Base-by-base conservation (phyloP, 2,797 vertebrate species). In the Apodemus agrarius region DNA sequence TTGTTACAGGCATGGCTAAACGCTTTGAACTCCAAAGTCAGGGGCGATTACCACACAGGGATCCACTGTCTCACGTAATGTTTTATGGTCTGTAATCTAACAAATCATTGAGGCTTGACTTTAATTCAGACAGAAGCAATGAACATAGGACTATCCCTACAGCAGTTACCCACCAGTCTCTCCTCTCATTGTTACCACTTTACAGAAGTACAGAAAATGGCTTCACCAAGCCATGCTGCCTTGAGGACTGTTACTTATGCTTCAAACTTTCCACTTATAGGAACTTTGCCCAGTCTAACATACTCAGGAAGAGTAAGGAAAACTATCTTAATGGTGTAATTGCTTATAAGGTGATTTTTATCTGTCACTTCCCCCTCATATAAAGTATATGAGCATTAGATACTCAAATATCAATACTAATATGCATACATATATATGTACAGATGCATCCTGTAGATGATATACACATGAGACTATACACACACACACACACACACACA, bases 51-150 rank as follows among this genome's bases (percentile, higher is more conserved):
- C 43, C 37, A 59, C 31, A 65, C 10, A 85, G 69, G 12, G 11
- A 52, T 69, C n/a, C 40, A 19, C n/a, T 46, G 76, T 24, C 67
- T 79, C 31, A 34, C 11, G 61, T 57, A 31, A 85, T 26, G 14
- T 81, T 17, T 86, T 94, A 31, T 90, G 34, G 89, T 54, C 74
- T 72, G 37, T 21, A 49, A 49, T 9, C 31, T 40, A 13, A 95
- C 78, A 78, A 61, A 3, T 63, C 74, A 90, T 65, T 61, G 31
- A 78, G 31, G 13, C 57, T 19, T 43, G 94, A 54, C 87, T 92
- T 75, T 78, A 80, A 94, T 89, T 80, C 65, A 16, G 17, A 52
- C 57, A 54, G 80, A 97, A 94, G 74, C 72, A 75, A 94, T 85
- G 24, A 75, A 46, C 65, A 26, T 69, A 59, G 80, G 13, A 21